These are phyloP conservation scores for Andrena fulva DNA, from an alignment of 2,888 invertebrate species.

Conservation along the genomic window DNA sequence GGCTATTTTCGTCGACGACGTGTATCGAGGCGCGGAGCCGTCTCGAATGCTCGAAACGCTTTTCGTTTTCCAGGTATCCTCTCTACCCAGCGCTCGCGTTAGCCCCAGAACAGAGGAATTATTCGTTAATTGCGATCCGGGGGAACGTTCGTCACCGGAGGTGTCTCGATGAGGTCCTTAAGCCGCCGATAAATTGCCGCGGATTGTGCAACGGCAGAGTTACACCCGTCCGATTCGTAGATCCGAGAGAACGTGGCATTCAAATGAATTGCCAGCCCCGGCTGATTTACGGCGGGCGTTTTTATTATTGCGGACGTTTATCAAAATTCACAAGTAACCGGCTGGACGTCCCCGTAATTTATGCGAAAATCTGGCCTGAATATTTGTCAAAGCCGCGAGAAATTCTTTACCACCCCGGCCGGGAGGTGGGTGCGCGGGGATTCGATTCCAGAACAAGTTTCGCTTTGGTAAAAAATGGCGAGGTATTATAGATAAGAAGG, in stretches of 20 bases:
- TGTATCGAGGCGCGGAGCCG: not conserved
- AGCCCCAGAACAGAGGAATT: not conserved
- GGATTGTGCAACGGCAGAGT: conserved; percentile 29
- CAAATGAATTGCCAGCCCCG: conserved; percentile 17
- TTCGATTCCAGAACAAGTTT: not conserved
- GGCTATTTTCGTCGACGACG: conserved; percentile 65
- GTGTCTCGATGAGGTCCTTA: conserved; percentile 24
- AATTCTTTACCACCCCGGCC: not conserved
- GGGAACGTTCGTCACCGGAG: not conserved
- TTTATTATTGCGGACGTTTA: conserved; percentile 35
- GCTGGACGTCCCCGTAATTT: conserved; percentile 8
- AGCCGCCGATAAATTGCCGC: conserved; percentile 34
- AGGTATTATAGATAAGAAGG: not conserved
- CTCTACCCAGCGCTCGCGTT: too few relatives aligned
- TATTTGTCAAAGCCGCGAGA: conserved; percentile 15
- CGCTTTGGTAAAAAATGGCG: not conserved
- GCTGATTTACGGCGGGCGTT: conserved; percentile 50
- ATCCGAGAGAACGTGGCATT: conserved; percentile 24
- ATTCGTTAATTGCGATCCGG: conserved; percentile 2
- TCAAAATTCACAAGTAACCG: conserved; percentile 46
- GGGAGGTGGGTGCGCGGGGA: not conserved
- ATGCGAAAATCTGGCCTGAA: conserved; percentile 16
- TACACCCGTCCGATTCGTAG: conserved; percentile 28
- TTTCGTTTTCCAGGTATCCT: not conserved
- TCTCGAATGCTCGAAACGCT: not conserved